Evolutionary conservation across 2,888 invertebrate genomes (phyloP).

Genomic region (Drosophila pseudotakahashii): DNA sequence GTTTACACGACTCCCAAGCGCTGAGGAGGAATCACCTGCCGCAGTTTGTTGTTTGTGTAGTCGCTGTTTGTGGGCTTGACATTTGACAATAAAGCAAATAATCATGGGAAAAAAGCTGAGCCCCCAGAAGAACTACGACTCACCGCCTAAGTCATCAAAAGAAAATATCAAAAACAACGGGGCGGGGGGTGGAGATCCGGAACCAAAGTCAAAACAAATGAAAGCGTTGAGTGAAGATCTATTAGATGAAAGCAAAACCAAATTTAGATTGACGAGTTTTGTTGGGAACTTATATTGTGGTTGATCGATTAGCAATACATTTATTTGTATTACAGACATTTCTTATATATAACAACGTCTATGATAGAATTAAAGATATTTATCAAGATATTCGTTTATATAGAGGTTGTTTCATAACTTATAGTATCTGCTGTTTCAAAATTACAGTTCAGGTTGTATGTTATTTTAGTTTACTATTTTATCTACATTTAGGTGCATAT

Average conservation of each 20-base stretch:
- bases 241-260: constrained; percentile 20
- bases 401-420: too few species aligned
- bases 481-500: too few species aligned
- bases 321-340: neutral
- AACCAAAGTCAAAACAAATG: constrained; percentile 9
- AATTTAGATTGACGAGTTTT: constrained; percentile 2
- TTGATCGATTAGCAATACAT: neutral
- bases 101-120: constrained; percentile 79
- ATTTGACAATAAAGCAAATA: constrained; percentile 82
- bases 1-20: constrained; percentile 75
- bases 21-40: constrained; percentile 59
- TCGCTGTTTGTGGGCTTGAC: constrained; percentile 69
- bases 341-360: too few species aligned
- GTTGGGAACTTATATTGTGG: neutral
- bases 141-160: constrained; percentile 17
- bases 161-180: constrained; percentile 7
- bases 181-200: neutral
- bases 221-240: constrained; percentile 9
- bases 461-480: too few species aligned
- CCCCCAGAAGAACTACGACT: constrained; percentile 30
- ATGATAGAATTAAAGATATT: too few species aligned
- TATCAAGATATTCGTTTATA: too few species aligned
- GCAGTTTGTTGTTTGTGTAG: constrained; percentile 34
- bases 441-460: too few species aligned
- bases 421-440: too few species aligned